Evolutionary conservation across 2,888 invertebrate species (phyloP), one percentile per base, ranked within the genome.

Genomic region (Eupeodes luniger): DNA sequence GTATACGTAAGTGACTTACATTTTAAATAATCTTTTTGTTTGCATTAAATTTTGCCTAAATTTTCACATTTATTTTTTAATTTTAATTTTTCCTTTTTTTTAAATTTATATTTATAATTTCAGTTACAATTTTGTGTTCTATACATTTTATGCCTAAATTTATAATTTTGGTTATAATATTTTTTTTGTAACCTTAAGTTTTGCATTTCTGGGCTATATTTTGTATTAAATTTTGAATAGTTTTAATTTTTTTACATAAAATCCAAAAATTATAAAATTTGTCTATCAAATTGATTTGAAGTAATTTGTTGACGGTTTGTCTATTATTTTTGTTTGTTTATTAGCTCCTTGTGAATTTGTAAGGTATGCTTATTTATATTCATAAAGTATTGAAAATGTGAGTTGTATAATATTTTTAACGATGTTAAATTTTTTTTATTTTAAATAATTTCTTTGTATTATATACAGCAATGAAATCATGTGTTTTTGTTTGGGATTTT

Each of bases 1-100:
- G 90, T 83, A 90, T 90, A 89, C 81, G 90, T 90, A 90, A 81
- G 89, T 90, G 81, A 75, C 85, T 81, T 80, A 89, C 64, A 86
- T 80, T 62, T 75, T 81, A 80, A 70, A 78, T 55, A 76, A 80
- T 47, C 62, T 78, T 81, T 79, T 84, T 66, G 16, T 85, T 85
- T 67, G 72, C 89, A 79, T 79, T 89, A 64, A 89, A 89, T 70
- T 77, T 84, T 90, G 81, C 75, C 90, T 88, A 86, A 88, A 85
- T 81, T 84, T 72, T 82, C 89, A 88, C 81, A 79, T 87, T 89
- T 89, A 89, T 51, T 77, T 66, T 88, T 75, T 19, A 19, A 19
- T 59, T 84, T 82, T 86, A 84, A 64, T 83, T 85, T 90, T 83
- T 81, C 75, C 84, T 89, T 86, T 90, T 83, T 89, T 85, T 90